These are phyloP conservation scores for Rhagium mordax DNA, from an alignment of 2,888 invertebrate species.

Conservation along the genomic window DNA sequence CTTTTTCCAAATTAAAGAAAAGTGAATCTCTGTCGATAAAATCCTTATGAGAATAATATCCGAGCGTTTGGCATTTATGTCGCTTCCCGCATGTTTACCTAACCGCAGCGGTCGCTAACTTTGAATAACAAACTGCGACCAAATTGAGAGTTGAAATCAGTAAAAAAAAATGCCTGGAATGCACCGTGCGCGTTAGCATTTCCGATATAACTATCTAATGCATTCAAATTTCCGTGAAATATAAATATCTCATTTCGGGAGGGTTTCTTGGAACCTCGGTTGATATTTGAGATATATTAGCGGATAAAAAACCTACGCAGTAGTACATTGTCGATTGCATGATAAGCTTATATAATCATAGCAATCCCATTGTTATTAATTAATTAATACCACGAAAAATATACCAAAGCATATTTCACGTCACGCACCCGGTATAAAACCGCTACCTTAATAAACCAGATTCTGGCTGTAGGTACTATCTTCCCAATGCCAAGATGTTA, in stretches of 20 bases:
- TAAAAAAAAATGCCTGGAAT: slow-evolving; percentile 36
- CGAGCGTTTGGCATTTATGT: neutral
- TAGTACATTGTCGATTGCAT: neutral
- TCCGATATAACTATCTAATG: slow-evolving; percentile 5
- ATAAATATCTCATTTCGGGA: slow-evolving; percentile 21
- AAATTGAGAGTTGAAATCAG: neutral
- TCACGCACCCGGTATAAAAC: neutral
- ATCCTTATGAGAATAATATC: too few relatives aligned
- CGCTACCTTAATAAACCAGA: neutral
- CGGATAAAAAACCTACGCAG: neutral
- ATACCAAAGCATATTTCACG: neutral
- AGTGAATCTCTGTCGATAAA: neutral
- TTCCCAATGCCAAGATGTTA: slow-evolving; percentile 29
- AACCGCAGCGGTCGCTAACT: neutral
- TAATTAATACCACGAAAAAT: neutral
- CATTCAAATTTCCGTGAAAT: slow-evolving; percentile 25
- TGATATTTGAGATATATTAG: slow-evolving; percentile 8
- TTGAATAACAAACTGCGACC: neutral
- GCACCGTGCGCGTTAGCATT: neutral
- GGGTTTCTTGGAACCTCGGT: slow-evolving; percentile 23
- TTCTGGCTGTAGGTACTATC: neutral
- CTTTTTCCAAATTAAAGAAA: too few relatives aligned
- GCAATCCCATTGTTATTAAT: neutral
- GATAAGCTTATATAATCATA: neutral
- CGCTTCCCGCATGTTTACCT: neutral